phyloP scores from a whole-genome alignment of 2,888 invertebrate genomes.

The Monochamus alternatus region DNA sequence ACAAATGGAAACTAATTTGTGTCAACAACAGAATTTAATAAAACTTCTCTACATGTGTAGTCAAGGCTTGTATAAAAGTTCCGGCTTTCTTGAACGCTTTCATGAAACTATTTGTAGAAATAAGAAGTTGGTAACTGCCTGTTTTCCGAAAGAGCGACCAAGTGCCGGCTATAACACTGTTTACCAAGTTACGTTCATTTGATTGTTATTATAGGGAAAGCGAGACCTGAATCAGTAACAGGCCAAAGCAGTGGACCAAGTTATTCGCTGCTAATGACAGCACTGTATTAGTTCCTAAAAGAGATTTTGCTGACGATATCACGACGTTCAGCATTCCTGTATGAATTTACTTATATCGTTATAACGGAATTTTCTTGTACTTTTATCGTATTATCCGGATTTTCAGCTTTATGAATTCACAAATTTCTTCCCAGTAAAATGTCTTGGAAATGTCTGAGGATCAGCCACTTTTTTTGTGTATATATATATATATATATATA shows the following conservation, averaged over 20 bases:
- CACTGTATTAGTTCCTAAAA: constrained; percentile 38
- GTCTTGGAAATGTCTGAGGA: constrained; percentile 37
- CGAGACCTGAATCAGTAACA: constrained; percentile 55
- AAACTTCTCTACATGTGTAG: constrained; percentile 15
- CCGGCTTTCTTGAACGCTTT: constrained; percentile 23
- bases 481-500: no score
- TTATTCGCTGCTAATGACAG: constrained; percentile 33
- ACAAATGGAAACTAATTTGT: constrained; percentile 4
- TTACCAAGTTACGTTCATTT: constrained; percentile 62
- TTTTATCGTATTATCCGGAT: constrained; percentile 44
- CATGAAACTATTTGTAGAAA: constrained; percentile 41
- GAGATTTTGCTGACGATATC: constrained; percentile 52
- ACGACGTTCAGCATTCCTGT: constrained; percentile 49
- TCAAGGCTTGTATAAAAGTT: constrained; percentile 17
- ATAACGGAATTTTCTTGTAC: constrained; percentile 53
- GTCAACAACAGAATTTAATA: constrained; percentile 9
- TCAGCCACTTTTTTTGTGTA: background rate
- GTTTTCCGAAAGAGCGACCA: constrained; percentile 57
- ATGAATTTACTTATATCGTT: constrained; percentile 57
- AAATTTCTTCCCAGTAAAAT: constrained; percentile 46
- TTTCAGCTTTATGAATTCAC: constrained; percentile 42
- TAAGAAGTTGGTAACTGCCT: constrained; percentile 55
- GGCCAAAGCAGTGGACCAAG: constrained; percentile 13
- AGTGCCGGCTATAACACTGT: constrained; percentile 57
- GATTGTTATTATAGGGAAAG: constrained; percentile 60